Percentiles rank a stretch among this genome's conserved stretches.
These are phyloP conservation scores for Anagrus nilaparvatae DNA, from an alignment of 1,140 invertebrate species.

Conservation along the genomic window DNA sequence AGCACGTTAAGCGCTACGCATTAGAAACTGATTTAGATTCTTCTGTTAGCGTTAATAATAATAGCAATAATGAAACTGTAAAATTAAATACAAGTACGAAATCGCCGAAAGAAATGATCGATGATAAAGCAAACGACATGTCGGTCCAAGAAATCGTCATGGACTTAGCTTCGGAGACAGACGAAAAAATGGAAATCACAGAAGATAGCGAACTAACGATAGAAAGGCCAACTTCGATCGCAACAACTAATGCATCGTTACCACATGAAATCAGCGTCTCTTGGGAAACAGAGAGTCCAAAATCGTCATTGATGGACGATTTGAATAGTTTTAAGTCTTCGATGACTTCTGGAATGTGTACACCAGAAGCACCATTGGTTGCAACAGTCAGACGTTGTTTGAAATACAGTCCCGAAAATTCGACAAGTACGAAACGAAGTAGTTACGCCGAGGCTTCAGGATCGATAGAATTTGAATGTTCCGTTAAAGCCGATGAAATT, in stretches of 20 bases:
- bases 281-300: constrained; percentile 37
- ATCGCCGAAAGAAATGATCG: too few relatives aligned
- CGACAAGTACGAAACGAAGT: neutral
- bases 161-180: neutral
- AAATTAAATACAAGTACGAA: too few relatives aligned
- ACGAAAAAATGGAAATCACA: too few relatives aligned
- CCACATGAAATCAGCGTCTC: constrained; percentile 21
- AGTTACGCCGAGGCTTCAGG: constrained; percentile 24
- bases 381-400: constrained; percentile 39
- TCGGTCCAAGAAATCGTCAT: constrained; percentile 3
- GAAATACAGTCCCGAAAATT: constrained; percentile 38
- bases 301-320: constrained; percentile 33
- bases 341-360: constrained; percentile 12
- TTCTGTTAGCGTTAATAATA: constrained; percentile 18
- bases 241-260: too few relatives aligned
- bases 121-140: constrained; percentile 9
- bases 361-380: constrained; percentile 35
- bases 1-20: constrained; percentile 32
- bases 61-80: too few relatives aligned
- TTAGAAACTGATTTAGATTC: constrained; percentile 37
- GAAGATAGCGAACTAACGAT: too few relatives aligned
- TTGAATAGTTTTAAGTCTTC: constrained; percentile 9
- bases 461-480: constrained; percentile 40
- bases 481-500: constrained; percentile 30
- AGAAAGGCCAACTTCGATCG: too few relatives aligned